Evolutionary conservation across 2,888 invertebrate genomes (phyloP).

Genomic region (Prosopocoilus inquinatus): DNA sequence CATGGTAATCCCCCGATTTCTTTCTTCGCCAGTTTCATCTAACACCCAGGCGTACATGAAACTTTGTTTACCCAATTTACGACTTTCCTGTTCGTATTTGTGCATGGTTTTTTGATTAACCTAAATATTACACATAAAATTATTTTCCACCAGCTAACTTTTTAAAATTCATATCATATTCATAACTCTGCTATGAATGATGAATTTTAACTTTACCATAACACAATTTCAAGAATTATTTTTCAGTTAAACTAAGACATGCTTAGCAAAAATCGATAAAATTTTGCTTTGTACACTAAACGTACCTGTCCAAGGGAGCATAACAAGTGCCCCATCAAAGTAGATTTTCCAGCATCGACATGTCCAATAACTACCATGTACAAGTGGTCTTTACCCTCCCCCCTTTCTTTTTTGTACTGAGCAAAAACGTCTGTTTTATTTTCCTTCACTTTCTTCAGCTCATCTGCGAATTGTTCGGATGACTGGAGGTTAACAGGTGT

Average conservation of each 20-base stretch:
- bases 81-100: conserved; percentile 96
- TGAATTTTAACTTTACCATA: too few relatives aligned
- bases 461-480: conserved; percentile 20
- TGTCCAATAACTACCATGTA: conserved; percentile 94
- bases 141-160: not conserved
- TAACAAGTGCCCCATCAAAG: conserved; percentile 93
- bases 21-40: conserved; percentile 97
- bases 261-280: too few relatives aligned
- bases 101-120: conserved; percentile 85
- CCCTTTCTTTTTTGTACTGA: conserved; percentile 72
- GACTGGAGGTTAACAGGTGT: conserved; percentile 46
- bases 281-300: not conserved
- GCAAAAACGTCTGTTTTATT: conserved; percentile 59
- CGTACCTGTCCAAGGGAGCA: conserved; percentile 76
- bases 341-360: conserved; percentile 97
- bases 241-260: too few relatives aligned
- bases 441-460: conserved; percentile 51
- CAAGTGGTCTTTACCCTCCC: conserved; percentile 79
- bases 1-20: conserved; percentile 97
- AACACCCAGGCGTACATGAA: conserved; percentile 99
- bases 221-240: too few relatives aligned
- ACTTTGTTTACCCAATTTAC: conserved; percentile 95
- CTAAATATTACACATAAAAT: conserved; percentile 29
- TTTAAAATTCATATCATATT: conserved; percentile 10
- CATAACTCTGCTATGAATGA: too few relatives aligned